Conservation (phyloP, 2,888 invertebrate genomes). For the Physocephala rufipes region DNA sequence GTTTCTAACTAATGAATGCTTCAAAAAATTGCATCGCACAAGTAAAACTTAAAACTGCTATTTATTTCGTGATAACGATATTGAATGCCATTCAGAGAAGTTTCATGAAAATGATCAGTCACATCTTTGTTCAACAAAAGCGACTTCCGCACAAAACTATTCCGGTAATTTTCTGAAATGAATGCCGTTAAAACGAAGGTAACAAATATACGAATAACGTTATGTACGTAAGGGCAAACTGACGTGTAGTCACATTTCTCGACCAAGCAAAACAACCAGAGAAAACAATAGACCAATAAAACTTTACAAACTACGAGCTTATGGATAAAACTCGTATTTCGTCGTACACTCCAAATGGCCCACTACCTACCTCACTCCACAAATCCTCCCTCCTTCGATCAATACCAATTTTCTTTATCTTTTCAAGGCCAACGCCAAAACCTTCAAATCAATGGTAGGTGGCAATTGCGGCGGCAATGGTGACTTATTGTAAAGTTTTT, state of each 20-base stretch:
- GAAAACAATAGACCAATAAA: constrained; percentile 16
- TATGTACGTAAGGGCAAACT: constrained; percentile 23
- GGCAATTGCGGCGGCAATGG: background rate
- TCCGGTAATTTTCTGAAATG: constrained; percentile 38
- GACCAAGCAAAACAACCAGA: background rate
- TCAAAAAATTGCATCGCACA: too few relatives aligned
- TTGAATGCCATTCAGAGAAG: too few relatives aligned
- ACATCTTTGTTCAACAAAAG: constrained; percentile 23
- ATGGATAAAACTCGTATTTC: background rate
- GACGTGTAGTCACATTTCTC: constrained; percentile 20
- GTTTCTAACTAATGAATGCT: too few relatives aligned
- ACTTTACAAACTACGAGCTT: background rate
- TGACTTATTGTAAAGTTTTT: constrained; percentile 31
- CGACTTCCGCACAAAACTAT: constrained; percentile 43
- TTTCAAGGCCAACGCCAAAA: background rate
- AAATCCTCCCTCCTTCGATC: too few relatives aligned
- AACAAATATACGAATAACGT: constrained; percentile 36
- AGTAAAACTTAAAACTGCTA: too few relatives aligned
- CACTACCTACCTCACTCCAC: too few relatives aligned
- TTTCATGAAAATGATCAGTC: background rate
- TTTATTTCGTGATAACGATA: too few relatives aligned
- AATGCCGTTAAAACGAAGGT: too few relatives aligned
- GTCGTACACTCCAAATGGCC: background rate
- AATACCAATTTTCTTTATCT: background rate
- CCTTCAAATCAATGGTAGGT: background rate